Evolutionary conservation across 2,797 vertebrate genomes (phyloP), one percentile per base, ranked within the genome.

Genomic region (Oryzias dopingdopingensis): DNA sequence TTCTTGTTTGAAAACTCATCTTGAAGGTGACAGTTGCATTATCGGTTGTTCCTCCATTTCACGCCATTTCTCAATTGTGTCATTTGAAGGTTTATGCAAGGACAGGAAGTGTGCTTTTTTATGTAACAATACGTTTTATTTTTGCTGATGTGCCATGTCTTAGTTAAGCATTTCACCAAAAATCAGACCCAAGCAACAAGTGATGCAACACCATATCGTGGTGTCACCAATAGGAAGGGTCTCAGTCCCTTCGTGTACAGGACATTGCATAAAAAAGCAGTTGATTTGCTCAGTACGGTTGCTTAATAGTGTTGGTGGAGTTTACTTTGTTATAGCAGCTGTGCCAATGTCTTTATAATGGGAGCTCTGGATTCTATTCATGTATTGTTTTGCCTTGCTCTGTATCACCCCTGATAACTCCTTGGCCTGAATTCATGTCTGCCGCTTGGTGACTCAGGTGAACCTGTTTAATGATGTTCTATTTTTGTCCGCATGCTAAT

Each of bases 361-460:
- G 79, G 79, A 83, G 72, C 63, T 67, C 65, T 84, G 70, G 62
- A 77, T 80, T 85, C 73, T 80, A 71, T 63, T 81, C 83, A 85
- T 86, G 82, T 87, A 80, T 85, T 86, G 86, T 86, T 83, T 86
- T 87, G 84, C 85, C 83, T 84, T 86, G 80, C 81, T 89, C 82
- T 88, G 55, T 83, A 78, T 73, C 77, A 80, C 76, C 80, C 72
- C 82, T 61, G 73, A 77, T 81, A 79, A 83, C 79, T 83, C 83
- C 80, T 81, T 85, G 89, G 82, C 86, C 89, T 83, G 86, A 80
- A 87, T 90, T 85, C 79, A 86, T 76, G 85, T 87, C 82, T 82
- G 83, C 85, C 78, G 80, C 81, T 78, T 62, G 77, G 79, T 86
- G 83, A 83, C 76, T 84, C 50, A 81, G 81, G 74, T 82, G 72